phyloP scores from a whole-genome alignment of 2,797 vertebrate species.

The Siniperca undulata region DNA sequence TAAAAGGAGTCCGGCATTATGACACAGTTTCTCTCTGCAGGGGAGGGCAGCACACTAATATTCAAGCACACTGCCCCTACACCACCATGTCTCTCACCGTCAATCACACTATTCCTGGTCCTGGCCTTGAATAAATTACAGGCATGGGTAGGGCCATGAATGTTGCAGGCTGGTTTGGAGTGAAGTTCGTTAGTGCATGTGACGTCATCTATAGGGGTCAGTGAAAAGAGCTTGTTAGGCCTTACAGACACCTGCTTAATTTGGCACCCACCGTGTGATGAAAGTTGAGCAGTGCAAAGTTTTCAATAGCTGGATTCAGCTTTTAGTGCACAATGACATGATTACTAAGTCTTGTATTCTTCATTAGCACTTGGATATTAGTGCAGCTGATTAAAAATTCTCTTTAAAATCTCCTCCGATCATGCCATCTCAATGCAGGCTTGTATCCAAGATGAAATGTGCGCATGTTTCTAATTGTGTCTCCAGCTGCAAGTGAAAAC shows the following conservation, averaged over 20 bases:
- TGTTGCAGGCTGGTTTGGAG: slow-evolving; percentile 75
- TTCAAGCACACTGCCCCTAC: slow-evolving; percentile 75
- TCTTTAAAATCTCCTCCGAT: slow-evolving; percentile 17
- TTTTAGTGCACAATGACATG: slow-evolving; percentile 49
- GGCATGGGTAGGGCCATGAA: slow-evolving; percentile 75
- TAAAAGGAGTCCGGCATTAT: slow-evolving; percentile 87
- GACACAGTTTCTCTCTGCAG: slow-evolving; percentile 89
- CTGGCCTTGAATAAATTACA: slow-evolving; percentile 85
- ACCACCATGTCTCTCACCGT: slow-evolving; percentile 58
- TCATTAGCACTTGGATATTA: slow-evolving; percentile 29
- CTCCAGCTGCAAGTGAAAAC: slow-evolving; percentile 32
- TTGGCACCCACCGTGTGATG: slow-evolving; percentile 71
- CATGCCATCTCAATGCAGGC: background rate
- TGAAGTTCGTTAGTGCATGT: slow-evolving; percentile 79
- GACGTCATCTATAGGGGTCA: slow-evolving; percentile 79
- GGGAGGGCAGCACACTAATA: slow-evolving; percentile 82
- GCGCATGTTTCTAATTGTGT: background rate
- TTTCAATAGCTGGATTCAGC: slow-evolving; percentile 62
- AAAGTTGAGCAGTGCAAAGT: slow-evolving; percentile 52
- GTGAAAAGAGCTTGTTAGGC: slow-evolving; percentile 80
- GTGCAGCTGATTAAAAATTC: slow-evolving; percentile 26
- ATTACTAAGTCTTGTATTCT: slow-evolving; percentile 41
- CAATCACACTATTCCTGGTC: slow-evolving; percentile 63
- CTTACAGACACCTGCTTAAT: slow-evolving; percentile 81
- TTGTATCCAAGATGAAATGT: slow-evolving; percentile 13